Conservation (phyloP, 2,113 vertebrate genomes). For the Odocoileus virginianus region DNA sequence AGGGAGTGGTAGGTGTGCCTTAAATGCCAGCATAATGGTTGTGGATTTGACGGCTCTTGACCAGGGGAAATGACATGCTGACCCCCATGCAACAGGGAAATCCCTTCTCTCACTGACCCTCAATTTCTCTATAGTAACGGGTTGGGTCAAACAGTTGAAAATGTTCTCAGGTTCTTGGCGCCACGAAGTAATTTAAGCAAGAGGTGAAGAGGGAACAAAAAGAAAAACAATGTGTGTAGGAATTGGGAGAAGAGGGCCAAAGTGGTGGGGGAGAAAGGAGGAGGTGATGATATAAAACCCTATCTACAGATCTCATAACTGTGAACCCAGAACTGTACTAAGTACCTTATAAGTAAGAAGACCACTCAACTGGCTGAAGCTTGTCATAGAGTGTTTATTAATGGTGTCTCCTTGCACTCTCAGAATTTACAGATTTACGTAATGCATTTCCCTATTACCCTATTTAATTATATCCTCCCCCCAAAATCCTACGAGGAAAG, state of each 20-base stretch:
- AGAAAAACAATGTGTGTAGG: not conserved
- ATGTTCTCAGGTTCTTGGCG: not conserved
- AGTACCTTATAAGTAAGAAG: not conserved
- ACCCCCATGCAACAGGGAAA: not conserved
- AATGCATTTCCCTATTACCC: not conserved
- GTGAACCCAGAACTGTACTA: not conserved
- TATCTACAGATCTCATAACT: not conserved
- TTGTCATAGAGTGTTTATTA: not conserved
- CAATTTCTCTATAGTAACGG: not conserved
- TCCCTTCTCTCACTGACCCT: not conserved
- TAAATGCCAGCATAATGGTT: not conserved
- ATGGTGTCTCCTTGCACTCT: not conserved
- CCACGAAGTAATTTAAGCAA: not conserved
- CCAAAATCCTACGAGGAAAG: not conserved
- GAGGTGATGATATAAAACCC: not conserved
- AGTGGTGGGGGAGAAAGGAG: not conserved
- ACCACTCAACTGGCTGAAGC: not conserved
- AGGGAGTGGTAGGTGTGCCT: no score
- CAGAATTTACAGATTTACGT: not conserved
- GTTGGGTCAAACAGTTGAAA: not conserved
- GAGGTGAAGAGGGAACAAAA: not conserved
- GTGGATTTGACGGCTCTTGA: not conserved
- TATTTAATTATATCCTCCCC: not conserved
- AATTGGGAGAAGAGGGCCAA: rapidly evolving
- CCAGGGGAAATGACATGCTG: not conserved